Percentiles rank a stretch among this genome's conserved stretches.
phyloP scores from a whole-genome alignment of 2,113 vertebrate species.

The Scomber colias region DNA sequence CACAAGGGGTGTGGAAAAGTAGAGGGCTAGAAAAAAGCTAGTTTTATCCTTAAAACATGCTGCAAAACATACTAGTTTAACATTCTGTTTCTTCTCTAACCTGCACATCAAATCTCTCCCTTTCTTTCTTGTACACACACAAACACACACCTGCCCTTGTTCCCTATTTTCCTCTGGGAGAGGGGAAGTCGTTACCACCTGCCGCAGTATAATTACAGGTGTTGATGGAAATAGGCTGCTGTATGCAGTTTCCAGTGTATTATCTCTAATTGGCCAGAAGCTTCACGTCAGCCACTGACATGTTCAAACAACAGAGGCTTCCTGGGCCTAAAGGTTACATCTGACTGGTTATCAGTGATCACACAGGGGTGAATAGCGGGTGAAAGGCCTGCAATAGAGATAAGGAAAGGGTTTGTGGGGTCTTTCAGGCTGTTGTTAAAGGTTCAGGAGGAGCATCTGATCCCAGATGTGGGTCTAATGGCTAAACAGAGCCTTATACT shows the following conservation, averaged over 20 bases:
- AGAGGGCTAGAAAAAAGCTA: neutral
- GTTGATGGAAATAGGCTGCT: conserved; percentile 68
- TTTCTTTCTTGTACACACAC: conserved; percentile 10
- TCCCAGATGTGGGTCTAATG: conserved; percentile 4
- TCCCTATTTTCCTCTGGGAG: conserved; percentile 58
- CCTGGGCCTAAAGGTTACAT: conserved; percentile 59
- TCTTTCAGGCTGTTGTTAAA: conserved; percentile 38
- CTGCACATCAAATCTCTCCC: neutral
- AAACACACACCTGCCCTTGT: conserved; percentile 33
- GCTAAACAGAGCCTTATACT: neutral
- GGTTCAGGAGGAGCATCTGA: conserved; percentile 17
- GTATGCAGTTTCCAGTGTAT: conserved; percentile 65
- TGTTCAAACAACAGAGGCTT: conserved; percentile 72
- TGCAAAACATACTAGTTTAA: too few relatives aligned
- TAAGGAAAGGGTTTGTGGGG: conserved; percentile 20
- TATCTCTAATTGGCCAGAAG: conserved; percentile 80
- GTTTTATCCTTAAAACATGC: neutral
- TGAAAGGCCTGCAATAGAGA: conserved; percentile 30
- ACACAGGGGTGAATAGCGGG: conserved; percentile 24
- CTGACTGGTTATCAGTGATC: conserved; percentile 66
- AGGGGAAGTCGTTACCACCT: conserved; percentile 60
- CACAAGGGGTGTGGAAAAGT: too few relatives aligned
- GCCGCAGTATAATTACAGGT: conserved; percentile 75
- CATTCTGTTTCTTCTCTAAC: conserved; percentile 9
- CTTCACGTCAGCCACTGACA: conserved; percentile 67